Evolutionary conservation across 1,140 invertebrate species (phyloP).

Genomic region (Tetramorium alpestre): DNA sequence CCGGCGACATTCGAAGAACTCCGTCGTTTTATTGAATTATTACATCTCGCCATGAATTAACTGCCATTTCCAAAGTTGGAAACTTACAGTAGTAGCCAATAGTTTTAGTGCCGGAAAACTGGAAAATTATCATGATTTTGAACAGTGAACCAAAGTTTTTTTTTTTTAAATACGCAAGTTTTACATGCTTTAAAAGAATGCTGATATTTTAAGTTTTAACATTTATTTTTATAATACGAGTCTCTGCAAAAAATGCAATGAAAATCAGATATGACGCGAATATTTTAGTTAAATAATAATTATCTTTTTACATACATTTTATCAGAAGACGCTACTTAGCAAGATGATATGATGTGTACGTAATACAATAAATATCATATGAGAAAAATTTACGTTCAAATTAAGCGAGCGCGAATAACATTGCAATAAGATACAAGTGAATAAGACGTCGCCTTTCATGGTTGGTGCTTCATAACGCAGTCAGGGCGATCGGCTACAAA

Average conservation of each 20-base stretch:
- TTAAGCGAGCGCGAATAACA: neutral
- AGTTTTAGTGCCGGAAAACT: neutral
- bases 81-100: neutral
- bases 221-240: too few relatives aligned
- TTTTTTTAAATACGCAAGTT: too few relatives aligned
- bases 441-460: slow-evolving; percentile 63
- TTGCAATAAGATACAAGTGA: neutral
- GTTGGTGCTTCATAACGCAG: slow-evolving; percentile 52
- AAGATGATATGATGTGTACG: neutral
- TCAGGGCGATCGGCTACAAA: slow-evolving; percentile 83
- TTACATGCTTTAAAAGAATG: too few relatives aligned
- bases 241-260: too few relatives aligned
- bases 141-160: neutral
- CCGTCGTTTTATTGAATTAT: slow-evolving; percentile 35
- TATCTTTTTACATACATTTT: neutral
- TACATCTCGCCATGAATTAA: neutral
- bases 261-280: too few relatives aligned
- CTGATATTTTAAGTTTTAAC: too few relatives aligned
- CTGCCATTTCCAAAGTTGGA: neutral
- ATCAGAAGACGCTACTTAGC: neutral
- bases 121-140: neutral
- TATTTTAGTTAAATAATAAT: neutral
- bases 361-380: neutral
- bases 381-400: neutral
- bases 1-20: neutral